Base-by-base conservation (phyloP, 2,113 vertebrate species). In the Eurypyga helias region DNA sequence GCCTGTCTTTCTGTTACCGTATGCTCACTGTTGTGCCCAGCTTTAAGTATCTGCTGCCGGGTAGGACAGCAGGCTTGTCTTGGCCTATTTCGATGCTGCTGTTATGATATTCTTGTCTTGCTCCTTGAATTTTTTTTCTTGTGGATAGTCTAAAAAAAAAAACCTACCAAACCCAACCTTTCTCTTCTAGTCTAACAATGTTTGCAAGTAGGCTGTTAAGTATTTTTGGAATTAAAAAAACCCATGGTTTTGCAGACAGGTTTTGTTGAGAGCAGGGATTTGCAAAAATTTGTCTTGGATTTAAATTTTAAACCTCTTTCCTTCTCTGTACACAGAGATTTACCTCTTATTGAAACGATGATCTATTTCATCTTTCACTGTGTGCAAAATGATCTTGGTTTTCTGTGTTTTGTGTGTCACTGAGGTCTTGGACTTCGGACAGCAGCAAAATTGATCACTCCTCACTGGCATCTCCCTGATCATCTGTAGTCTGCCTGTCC, bases 1-100 rank as follows among this genome's bases (percentile, higher is more conserved):
- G 34, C 62, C 17, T 9, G 1, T 45, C 6, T 33, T 23, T 71
- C 28, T 36, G 10, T 31, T 43, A 4, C 1, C 0, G 1, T 20
- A 3, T 12, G 43, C 72, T 66, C 7, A 14, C 26, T 60, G 16
- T 34, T 60, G 10, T 7, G 20, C n/a, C 36, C 2, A 3, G 28
- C 54, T 64, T 10, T 19, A 43, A 36, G 48, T 12, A 5, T 28
- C 65, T 52, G 8, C 49, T 69, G 43, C 54, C 65, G 58, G 65
- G 43, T 43, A 20, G 49, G 75, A 51, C 17, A 29, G 38, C 55
- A 70, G 55, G 26, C 36, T 85, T 57, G 5, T 25, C 21, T 52
- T 28, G 23, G 19, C 54, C 20, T 78, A 4, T 19, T 8, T 51
- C 1, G 5, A 2, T 62, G 5, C 20, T 85, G 43, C 36, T 62